phyloP scores from a whole-genome alignment of 1,140 invertebrate species.

The Helicoverpa zea region DNA sequence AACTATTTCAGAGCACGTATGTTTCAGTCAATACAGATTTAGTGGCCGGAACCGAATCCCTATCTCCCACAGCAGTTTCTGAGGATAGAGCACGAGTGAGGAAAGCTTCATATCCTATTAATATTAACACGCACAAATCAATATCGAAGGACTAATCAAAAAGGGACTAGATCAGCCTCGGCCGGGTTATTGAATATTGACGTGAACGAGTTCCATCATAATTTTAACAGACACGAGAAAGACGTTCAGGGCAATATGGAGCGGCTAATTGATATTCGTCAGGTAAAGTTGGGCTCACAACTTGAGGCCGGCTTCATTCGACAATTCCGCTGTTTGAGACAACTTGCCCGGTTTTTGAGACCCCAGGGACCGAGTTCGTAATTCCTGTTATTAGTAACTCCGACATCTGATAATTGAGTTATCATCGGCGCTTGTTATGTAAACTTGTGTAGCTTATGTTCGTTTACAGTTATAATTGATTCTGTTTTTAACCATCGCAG shows the following conservation, averaged over 20 bases:
- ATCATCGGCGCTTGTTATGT: constrained; percentile 26
- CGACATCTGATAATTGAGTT: constrained; percentile 39
- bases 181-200: constrained; percentile 38
- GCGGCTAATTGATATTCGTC: constrained; percentile 48
- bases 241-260: constrained; percentile 11
- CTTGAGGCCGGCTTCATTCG: constrained; percentile 3
- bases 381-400: constrained; percentile 27
- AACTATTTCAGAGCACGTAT: constrained; percentile 24
- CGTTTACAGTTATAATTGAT: not conserved
- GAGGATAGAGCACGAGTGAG: not conserved
- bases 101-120: constrained; percentile 30
- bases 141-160: constrained; percentile 44
- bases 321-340: constrained; percentile 24
- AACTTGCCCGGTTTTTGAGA: constrained; percentile 42
- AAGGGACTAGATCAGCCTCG: constrained; percentile 11
- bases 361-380: constrained; percentile 31
- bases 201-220: constrained; percentile 34
- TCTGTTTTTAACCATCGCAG: no score
- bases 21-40: constrained; percentile 5
- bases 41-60: not conserved
- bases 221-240: constrained; percentile 33
- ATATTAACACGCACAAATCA: constrained; percentile 39
- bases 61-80: not conserved
- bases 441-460: not conserved
- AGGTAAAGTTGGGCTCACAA: constrained; percentile 39